phyloP scores from a whole-genome alignment of 2,797 vertebrate genomes.

The Trachops cirrhosus region DNA sequence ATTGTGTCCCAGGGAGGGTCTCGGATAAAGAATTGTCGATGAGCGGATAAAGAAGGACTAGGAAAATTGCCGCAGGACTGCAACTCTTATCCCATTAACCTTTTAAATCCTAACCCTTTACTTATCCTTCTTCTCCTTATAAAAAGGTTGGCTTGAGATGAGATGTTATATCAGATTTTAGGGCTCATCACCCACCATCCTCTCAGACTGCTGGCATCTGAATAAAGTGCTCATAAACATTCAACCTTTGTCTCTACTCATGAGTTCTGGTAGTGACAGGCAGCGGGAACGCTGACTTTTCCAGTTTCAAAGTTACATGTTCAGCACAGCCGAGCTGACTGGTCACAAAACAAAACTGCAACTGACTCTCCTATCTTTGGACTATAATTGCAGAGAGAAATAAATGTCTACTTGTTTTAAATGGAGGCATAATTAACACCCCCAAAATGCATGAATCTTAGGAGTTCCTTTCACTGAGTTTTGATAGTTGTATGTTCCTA shows the following conservation, averaged over 20 bases:
- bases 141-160: not conserved
- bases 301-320: not conserved
- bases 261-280: not conserved
- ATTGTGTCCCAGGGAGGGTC: not conserved
- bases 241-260: not conserved
- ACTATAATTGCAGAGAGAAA: not conserved
- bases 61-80: not conserved
- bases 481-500: not conserved
- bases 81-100: not conserved
- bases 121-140: not conserved
- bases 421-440: not conserved
- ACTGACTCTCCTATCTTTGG: not conserved
- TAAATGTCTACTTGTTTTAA: not conserved
- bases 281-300: not conserved
- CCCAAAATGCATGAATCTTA: not conserved
- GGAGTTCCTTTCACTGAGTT: not conserved
- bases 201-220: not conserved
- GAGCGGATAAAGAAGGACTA: not conserved
- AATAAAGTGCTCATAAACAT: not conserved
- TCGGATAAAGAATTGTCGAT: not conserved
- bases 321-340: not conserved
- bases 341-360: not conserved
- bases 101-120: not conserved
- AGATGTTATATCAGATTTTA: not conserved
- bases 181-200: not conserved